Percentiles rank a stretch among this genome's conserved stretches.
phyloP scores from a whole-genome alignment of 2,113 vertebrate genomes.

The Chloroceryle aenea region DNA sequence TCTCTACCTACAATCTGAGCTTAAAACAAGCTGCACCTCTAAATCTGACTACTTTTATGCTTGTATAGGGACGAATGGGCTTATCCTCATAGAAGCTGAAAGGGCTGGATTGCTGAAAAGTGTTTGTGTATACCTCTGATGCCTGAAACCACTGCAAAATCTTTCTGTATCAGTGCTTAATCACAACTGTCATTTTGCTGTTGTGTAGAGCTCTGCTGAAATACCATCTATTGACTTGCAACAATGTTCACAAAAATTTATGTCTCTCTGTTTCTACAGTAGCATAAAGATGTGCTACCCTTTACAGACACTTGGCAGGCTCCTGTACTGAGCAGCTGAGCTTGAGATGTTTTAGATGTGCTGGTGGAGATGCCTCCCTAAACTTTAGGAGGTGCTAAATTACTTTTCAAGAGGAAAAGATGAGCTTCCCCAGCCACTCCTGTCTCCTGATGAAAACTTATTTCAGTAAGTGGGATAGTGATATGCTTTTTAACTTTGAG shows the following conservation, averaged over 20 bases:
- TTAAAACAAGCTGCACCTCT: not conserved
- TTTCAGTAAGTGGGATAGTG: not conserved
- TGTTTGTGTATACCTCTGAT: not conserved
- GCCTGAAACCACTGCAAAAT: not conserved
- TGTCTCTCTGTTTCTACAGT: not conserved
- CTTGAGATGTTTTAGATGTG: not conserved
- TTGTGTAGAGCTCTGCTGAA: not conserved
- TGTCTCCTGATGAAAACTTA: not conserved
- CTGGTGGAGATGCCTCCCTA: not conserved
- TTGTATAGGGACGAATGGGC: not conserved
- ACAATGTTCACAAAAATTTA: not conserved
- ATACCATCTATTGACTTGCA: not conserved
- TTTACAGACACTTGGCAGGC: not conserved
- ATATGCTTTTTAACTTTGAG: not conserved
- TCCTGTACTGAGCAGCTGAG: not conserved
- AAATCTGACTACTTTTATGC: not conserved
- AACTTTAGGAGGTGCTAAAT: slow-evolving; percentile 12
- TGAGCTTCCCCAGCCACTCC: not conserved
- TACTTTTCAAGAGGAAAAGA: not conserved
- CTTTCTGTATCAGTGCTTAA: not conserved
- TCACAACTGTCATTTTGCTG: not conserved
- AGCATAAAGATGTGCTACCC: not conserved
- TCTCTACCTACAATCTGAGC: not conserved
- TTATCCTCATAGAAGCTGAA: not conserved
- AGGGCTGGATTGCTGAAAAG: not conserved